phyloP scores from a whole-genome alignment of 2,888 invertebrate genomes.

The Phlogophora meticulosa region DNA sequence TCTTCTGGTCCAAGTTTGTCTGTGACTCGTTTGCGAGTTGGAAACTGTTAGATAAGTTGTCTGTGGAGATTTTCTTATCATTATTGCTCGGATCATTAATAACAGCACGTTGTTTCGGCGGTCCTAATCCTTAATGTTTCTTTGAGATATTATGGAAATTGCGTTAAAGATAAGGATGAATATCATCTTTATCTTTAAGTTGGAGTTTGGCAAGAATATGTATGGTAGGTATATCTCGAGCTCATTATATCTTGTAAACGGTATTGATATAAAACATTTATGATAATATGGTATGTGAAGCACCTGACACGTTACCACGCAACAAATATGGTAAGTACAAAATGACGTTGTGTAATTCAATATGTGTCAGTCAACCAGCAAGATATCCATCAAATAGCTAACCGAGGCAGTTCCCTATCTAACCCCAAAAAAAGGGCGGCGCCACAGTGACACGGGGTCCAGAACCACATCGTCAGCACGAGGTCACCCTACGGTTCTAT shows the following conservation, averaged over 20 bases:
- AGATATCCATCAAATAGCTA: slow-evolving; percentile 35
- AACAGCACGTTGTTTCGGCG: slow-evolving; percentile 17
- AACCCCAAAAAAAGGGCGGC: slow-evolving; percentile 51
- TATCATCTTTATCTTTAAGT: too few relatives aligned
- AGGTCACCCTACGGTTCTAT: slow-evolving; percentile 76
- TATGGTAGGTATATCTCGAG: too few relatives aligned
- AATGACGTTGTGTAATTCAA: slow-evolving; percentile 6
- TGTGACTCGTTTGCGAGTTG: slow-evolving; percentile 26
- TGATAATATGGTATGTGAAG: too few relatives aligned
- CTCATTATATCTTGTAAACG: too few relatives aligned
- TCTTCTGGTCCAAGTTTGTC: slow-evolving; percentile 25
- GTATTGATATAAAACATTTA: too few relatives aligned
- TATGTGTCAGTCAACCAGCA: not conserved
- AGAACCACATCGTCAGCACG: slow-evolving; percentile 51
- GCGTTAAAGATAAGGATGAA: not conserved
- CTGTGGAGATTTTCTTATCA: slow-evolving; percentile 27
- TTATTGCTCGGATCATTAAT: slow-evolving; percentile 27
- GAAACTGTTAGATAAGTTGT: slow-evolving; percentile 18
- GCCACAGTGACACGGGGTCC: slow-evolving; percentile 44
- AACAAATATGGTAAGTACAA: not conserved
- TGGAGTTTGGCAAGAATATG: not conserved
- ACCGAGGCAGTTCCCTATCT: slow-evolving; percentile 5
- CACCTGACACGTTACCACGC: too few relatives aligned
- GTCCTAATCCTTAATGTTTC: slow-evolving; percentile 14
- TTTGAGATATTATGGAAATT: slow-evolving; percentile 16